phyloP scores from a whole-genome alignment of 2,113 vertebrate species.

The Istiophorus platypterus region DNA sequence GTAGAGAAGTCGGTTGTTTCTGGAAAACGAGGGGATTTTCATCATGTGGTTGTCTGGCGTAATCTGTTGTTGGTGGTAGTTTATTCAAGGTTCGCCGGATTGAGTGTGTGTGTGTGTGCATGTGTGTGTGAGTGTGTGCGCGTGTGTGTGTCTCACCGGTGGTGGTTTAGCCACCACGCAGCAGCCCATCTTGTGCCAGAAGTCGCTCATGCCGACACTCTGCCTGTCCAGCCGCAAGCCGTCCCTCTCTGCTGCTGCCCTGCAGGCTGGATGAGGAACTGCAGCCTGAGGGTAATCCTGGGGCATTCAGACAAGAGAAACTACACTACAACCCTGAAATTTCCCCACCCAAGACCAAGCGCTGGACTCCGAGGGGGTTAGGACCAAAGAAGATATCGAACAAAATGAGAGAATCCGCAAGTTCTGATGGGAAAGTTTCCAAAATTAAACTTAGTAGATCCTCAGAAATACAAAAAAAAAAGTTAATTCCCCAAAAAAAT shows the following conservation, averaged over 20 bases:
- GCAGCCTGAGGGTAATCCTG: conserved; percentile 59
- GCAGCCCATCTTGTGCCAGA: conserved; percentile 97
- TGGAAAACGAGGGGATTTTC: no score
- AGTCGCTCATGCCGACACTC: conserved; percentile 89
- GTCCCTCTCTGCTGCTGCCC: conserved; percentile 67
- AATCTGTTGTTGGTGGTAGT: background rate
- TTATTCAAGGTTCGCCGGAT: no score
- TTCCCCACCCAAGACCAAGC: background rate
- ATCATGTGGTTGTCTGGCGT: no score
- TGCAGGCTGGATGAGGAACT: conserved; percentile 69
- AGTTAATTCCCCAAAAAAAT: background rate
- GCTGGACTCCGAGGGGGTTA: background rate
- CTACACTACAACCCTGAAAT: background rate
- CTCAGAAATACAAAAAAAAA: background rate
- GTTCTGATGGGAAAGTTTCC: background rate
- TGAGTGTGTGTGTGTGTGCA: background rate
- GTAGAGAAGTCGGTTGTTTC: no score
- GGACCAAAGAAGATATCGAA: background rate
- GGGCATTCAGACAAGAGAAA: conserved; percentile 61
- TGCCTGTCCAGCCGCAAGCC: conserved; percentile 56
- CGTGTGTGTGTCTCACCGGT: conserved; percentile 84
- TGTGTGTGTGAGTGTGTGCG: background rate
- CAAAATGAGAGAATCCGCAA: background rate
- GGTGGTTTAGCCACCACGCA: conserved; percentile 93
- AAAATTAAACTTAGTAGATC: background rate